Conservation (phyloP, 2,888 invertebrate species). For the Morpho deidamia region DNA sequence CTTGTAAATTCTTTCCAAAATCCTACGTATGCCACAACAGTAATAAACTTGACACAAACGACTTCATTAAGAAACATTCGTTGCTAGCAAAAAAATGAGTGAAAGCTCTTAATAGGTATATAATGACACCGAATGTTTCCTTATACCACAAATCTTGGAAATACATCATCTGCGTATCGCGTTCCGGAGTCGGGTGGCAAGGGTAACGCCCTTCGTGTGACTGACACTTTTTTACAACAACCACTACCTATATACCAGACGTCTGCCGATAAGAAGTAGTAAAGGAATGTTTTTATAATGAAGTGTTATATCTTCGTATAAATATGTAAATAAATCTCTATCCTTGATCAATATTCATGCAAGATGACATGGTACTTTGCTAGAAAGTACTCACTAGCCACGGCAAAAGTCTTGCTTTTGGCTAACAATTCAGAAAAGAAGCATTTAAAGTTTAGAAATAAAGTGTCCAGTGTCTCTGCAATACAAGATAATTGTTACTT, state of each 20-base stretch:
- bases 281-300: not conserved
- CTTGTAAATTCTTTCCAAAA: conserved; percentile 70
- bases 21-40: conserved; percentile 69
- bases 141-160: conserved; percentile 53
- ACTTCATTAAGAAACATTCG: conserved; percentile 72
- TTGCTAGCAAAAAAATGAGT: conserved; percentile 65
- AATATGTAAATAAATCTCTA: no score
- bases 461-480: no score
- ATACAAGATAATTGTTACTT: no score
- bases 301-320: no score
- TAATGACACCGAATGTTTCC: conserved; percentile 68
- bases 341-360: no score
- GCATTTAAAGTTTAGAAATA: no score
- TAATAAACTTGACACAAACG: conserved; percentile 74
- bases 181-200: conserved; percentile 43
- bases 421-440: no score
- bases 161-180: conserved; percentile 52
- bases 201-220: conserved; percentile 33
- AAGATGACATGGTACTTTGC: no score
- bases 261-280: not conserved
- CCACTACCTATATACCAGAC: not conserved
- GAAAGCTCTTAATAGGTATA: conserved; percentile 66
- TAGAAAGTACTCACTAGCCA: no score
- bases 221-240: conserved; percentile 2
- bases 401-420: no score